Conservation (phyloP, 2,888 invertebrate genomes). For the Drosophila subquinaria region DNA sequence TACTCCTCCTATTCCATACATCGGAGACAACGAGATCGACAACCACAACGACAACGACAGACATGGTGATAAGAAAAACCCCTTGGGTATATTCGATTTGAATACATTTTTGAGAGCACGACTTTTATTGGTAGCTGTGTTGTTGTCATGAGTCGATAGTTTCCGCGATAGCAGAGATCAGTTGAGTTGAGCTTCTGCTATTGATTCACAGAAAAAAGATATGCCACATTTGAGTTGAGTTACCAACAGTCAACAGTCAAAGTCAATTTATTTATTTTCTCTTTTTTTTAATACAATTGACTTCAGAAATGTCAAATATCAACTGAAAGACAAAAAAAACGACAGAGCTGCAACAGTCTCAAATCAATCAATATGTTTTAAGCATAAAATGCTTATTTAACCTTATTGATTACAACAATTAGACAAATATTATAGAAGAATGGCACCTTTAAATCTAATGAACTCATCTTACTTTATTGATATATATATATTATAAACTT, state of each 20-base stretch:
- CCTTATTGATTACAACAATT: not conserved
- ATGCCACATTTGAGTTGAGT: not conserved
- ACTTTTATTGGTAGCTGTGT: conserved; percentile 20
- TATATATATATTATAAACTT: too few relatives aligned
- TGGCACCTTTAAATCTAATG: not conserved
- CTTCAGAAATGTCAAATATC: not conserved
- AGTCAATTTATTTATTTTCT: conserved; percentile 3
- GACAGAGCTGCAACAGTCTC: not conserved
- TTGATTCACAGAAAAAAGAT: conserved; percentile 16
- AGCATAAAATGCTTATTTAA: not conserved
- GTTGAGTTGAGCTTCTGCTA: conserved; percentile 25
- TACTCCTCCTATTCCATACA: conserved; percentile 15
- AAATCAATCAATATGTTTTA: not conserved
- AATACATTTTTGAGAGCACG: conserved; percentile 26
- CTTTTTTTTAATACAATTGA: not conserved
- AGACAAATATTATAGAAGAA: not conserved
- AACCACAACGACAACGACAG: not conserved
- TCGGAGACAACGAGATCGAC: conserved; percentile 8
- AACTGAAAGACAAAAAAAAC: not conserved
- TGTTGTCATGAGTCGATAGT: conserved; percentile 28
- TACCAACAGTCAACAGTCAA: conserved; percentile 1
- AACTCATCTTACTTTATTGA: too few relatives aligned
- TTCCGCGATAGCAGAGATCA: conserved; percentile 39
- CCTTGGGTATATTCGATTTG: conserved; percentile 34
- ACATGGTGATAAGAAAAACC: conserved; percentile 60